Evolutionary conservation across 1,140 invertebrate genomes (phyloP), one percentile per base, ranked within the genome.

Genomic region (Trichonephila clavipes): DNA sequence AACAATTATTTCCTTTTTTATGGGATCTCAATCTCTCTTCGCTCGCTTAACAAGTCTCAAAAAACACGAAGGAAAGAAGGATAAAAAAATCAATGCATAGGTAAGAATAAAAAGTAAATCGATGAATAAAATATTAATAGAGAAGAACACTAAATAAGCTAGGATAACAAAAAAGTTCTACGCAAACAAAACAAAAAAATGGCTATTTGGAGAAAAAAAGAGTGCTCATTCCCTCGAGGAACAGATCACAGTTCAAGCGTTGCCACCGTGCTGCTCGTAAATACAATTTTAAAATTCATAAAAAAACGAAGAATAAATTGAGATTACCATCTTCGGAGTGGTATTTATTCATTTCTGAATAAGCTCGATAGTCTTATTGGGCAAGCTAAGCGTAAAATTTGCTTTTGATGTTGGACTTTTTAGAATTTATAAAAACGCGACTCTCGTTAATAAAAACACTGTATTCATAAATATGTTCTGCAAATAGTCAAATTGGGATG

Each of bases 251-350:
- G 62, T 64, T 64, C 62, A 7, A 51, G 7, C 51, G 51, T 51
- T 51, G 51, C 62, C 62, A 18, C 18, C 62, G 7, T 64, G 62
- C 62, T 64, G 12, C 10, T 51, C 5, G 62, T 16, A 64, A 64
- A 64, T 64, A 64, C 62, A 18, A 64, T 64, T 64, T 64, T 64
- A 64, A 64, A 64, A 64, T 64, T 64, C 62, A 64, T 64, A 64
- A 64, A 14, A n/a, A 21, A 64, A 64, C 21, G 62, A 4, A 16
- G 16, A 64, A 64, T 64, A 64, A 64, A 64, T 64, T 19, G 62
- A 21, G 21, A 18, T 21, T 64, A 64, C 18, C 16, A 64, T 64
- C 62, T 64, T 64, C 16, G 12, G 21, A 64, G 62, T 4, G 62
- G 21, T 64, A 64, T 64, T 64, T 64, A 64, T 64, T 64, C 18